A percentile compares a stretch with the other conserved stretches of the same genome.
Conservation (phyloP, 2,888 invertebrate species). For the Sesia bembeciformis region DNA sequence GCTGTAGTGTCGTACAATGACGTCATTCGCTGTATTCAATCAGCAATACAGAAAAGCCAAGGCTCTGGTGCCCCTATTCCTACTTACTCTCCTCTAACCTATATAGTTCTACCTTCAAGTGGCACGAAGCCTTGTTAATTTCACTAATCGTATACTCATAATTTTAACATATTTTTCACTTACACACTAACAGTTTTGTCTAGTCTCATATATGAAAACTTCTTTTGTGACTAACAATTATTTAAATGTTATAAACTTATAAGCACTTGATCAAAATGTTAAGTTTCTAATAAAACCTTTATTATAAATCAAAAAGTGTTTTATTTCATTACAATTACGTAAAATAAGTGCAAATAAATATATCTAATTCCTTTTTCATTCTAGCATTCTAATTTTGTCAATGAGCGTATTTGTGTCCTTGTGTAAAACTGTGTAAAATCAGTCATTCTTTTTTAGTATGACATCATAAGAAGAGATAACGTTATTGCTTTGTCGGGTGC, state of each 20-base stretch:
- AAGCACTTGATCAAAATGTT: too few species aligned
- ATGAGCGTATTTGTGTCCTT: too few species aligned
- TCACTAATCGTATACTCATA: not conserved
- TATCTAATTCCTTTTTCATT: too few species aligned
- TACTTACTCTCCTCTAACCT: constrained; percentile 42
- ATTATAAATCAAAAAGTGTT: too few species aligned
- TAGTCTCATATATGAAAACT: too few species aligned
- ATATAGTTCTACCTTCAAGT: constrained; percentile 38
- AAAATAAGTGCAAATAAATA: too few species aligned
- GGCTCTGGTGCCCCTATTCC: constrained; percentile 14
- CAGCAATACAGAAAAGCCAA: constrained; percentile 24
- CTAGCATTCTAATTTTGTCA: too few species aligned
- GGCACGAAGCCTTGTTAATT: constrained; percentile 30
- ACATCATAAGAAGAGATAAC: not conserved
- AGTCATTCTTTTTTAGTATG: not conserved
- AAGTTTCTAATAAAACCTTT: too few species aligned
- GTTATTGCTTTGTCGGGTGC: not conserved
- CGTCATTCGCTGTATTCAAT: constrained; percentile 46
- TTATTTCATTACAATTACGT: too few species aligned
- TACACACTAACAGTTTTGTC: too few species aligned
- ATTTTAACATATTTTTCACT: not conserved
- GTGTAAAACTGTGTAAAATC: not conserved
- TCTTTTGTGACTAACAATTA: too few species aligned
- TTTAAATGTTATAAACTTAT: too few species aligned
- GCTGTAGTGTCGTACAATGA: constrained; percentile 34